Conservation (phyloP, 2,113 vertebrate species). For the Erythrolamprus reginae region DNA sequence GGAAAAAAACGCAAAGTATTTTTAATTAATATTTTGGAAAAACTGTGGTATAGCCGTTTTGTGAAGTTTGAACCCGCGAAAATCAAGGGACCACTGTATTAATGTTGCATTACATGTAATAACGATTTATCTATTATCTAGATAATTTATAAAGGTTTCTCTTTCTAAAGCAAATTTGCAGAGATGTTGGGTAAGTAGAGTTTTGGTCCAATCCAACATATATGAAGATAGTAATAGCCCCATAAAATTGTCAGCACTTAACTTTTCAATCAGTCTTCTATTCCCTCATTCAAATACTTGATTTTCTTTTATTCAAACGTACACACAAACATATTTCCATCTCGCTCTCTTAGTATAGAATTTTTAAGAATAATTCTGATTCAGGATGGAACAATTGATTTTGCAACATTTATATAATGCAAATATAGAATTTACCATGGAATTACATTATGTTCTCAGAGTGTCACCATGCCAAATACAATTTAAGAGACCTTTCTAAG, state of each 20-base stretch:
- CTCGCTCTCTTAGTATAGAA: background rate
- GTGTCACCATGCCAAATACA: constrained; percentile 7
- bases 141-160: background rate
- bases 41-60: too few relatives aligned
- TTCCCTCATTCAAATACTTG: background rate
- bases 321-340: background rate
- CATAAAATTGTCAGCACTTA: background rate
- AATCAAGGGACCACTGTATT: too few relatives aligned
- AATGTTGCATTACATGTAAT: background rate
- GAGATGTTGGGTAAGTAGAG: background rate
- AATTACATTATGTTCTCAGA: rapidly evolving
- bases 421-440: background rate
- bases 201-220: background rate
- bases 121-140: background rate
- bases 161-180: background rate
- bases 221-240: background rate
- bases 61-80: too few relatives aligned
- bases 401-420: background rate
- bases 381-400: background rate
- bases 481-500: constrained; percentile 10
- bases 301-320: background rate
- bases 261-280: background rate
- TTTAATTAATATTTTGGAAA: too few relatives aligned
- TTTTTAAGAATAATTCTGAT: background rate
- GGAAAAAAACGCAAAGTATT: too few relatives aligned